phyloP scores from a whole-genome alignment of 2,113 vertebrate genomes.

The Sinocyclocheilus maitianheensis region DNA sequence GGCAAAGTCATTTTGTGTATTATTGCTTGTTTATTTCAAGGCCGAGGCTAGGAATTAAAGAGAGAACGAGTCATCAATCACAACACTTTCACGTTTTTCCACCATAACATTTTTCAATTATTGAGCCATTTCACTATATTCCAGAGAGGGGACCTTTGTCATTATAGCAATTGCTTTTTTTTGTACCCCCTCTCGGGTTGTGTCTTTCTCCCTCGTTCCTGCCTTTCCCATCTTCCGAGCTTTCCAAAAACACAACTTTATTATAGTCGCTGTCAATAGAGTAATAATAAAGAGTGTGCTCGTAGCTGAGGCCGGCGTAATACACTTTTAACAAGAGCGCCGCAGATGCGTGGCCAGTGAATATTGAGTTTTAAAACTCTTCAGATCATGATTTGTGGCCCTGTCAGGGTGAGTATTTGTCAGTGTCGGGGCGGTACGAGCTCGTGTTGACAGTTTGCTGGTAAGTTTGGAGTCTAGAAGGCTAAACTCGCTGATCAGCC shows the following conservation, averaged over 20 bases:
- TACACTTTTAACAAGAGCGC: constrained; percentile 84
- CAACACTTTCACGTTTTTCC: constrained; percentile 17
- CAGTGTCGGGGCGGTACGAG: constrained; percentile 87
- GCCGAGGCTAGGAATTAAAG: not conserved
- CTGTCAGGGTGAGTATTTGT: constrained; percentile 98
- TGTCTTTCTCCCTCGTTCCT: constrained; percentile 60
- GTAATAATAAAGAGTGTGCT: constrained; percentile 75
- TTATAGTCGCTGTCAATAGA: constrained; percentile 82
- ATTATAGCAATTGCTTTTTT: constrained; percentile 57
- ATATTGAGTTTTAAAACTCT: constrained; percentile 99
- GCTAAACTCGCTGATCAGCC: constrained; percentile 93
- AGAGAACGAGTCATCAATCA: constrained; percentile 49
- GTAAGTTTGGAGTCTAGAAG: constrained; percentile 89
- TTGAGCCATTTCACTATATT: constrained; percentile 54
- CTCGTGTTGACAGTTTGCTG: constrained; percentile 90
- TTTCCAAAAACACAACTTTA: constrained; percentile 81
- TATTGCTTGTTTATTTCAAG: constrained; percentile 29
- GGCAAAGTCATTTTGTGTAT: constrained; percentile 2
- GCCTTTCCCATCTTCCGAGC: constrained; percentile 56
- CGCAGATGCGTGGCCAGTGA: constrained; percentile 91
- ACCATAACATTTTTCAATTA: constrained; percentile 67
- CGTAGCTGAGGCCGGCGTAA: constrained; percentile 72
- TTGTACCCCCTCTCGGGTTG: constrained; percentile 60
- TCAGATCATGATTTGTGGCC: constrained; percentile 94
- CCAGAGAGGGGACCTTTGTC: constrained; percentile 46